phyloP scores from a whole-genome alignment of 1,140 invertebrate species.

The Atta colombica region DNA sequence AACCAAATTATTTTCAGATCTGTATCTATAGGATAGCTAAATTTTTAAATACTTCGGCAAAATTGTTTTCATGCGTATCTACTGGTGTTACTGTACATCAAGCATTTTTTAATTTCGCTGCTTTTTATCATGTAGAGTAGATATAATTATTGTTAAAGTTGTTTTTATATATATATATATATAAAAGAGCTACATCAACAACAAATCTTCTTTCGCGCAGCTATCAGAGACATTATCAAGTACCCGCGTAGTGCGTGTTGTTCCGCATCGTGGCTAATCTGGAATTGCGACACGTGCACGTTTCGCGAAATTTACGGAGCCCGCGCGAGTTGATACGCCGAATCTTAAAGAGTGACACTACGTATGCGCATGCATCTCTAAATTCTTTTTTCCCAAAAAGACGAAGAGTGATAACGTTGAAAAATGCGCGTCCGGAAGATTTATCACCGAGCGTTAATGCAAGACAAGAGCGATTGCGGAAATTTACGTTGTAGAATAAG shows the following conservation, averaged over 20 bases:
- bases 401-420: slow-evolving; percentile 64
- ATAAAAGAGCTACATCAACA: background rate
- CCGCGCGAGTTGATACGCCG: slow-evolving; percentile 67
- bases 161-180: background rate
- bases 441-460: slow-evolving; percentile 61
- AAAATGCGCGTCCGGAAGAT: slow-evolving; percentile 65
- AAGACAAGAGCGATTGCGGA: slow-evolving; percentile 53
- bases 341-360: slow-evolving; percentile 71
- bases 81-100: background rate
- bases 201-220: background rate
- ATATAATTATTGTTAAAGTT: slow-evolving; percentile 22
- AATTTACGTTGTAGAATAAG: slow-evolving; percentile 48
- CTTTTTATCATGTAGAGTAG: background rate
- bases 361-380: slow-evolving; percentile 49
- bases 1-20: no score
- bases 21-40: no score
- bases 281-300: slow-evolving; percentile 71
- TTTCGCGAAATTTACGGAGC: slow-evolving; percentile 72
- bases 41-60: no score
- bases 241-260: slow-evolving; percentile 36
- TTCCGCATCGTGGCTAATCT: slow-evolving; percentile 70
- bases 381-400: slow-evolving; percentile 36
- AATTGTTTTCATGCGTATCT: no score
- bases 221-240: slow-evolving; percentile 34
- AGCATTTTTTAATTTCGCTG: background rate